Conservation (phyloP, 2,888 invertebrate species). For the Idaea aversata region DNA sequence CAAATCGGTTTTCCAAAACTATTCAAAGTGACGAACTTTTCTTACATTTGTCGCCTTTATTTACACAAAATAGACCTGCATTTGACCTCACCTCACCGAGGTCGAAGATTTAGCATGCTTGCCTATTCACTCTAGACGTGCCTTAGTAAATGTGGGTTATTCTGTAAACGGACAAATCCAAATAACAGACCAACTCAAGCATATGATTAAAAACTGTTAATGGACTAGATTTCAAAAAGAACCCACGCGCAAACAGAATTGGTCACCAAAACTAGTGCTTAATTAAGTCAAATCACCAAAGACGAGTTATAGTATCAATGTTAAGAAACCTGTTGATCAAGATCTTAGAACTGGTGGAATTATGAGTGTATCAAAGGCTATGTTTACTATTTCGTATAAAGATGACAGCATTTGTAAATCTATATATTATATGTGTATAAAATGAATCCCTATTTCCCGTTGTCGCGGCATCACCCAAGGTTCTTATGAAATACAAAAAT, state of each 20-base stretch:
- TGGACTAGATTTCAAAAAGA: background rate
- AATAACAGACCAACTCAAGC: background rate
- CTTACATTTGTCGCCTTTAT: no score
- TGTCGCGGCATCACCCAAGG: no score
- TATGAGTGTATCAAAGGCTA: background rate
- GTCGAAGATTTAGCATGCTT: no score
- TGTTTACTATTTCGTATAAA: background rate
- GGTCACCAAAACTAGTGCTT: background rate
- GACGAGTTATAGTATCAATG: background rate
- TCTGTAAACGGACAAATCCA: background rate
- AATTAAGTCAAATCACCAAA: background rate
- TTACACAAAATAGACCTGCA: no score
- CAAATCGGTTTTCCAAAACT: no score
- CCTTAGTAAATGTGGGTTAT: background rate
- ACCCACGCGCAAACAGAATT: background rate
- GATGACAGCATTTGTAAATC: background rate
- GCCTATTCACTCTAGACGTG: no score
- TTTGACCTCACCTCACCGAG: no score
- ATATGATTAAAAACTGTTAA: background rate
- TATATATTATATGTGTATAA: no score
- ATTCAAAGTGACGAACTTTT: no score
- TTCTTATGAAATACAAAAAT: no score
- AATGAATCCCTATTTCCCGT: no score
- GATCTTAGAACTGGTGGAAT: background rate
- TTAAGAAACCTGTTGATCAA: constrained; percentile 1